Evolutionary conservation across 53 echinoderm and acorn worm species (phyloP).

Genomic region (Paelopatides confundens): DNA sequence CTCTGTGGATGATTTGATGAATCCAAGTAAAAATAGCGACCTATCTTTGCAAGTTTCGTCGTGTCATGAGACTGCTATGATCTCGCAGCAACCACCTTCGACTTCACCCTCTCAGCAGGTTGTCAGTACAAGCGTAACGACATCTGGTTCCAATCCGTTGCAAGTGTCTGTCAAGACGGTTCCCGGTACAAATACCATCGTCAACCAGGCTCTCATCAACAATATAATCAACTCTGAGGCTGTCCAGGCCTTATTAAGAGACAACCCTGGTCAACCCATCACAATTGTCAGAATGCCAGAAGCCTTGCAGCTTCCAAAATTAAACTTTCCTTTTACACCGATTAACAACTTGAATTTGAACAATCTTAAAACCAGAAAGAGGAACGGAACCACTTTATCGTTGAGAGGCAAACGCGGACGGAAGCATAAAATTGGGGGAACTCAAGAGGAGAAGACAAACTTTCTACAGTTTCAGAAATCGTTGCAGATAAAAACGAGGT

Average conservation of each 20-base stretch:
- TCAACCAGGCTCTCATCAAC: constrained; percentile 80
- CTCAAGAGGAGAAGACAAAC: constrained; percentile 44
- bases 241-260: constrained; percentile 81
- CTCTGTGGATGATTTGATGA: not conserved
- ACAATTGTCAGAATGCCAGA: constrained; percentile 96
- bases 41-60: not conserved
- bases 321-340: constrained; percentile 10
- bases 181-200: constrained; percentile 75
- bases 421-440: not conserved
- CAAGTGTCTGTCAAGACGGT: constrained; percentile 82
- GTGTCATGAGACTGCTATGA: not conserved
- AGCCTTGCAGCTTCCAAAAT: constrained; percentile 27
- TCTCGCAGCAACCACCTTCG: not conserved
- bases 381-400: not conserved
- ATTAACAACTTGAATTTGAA: constrained; percentile 13
- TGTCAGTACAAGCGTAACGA: constrained; percentile 22
- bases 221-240: constrained; percentile 90
- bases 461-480: constrained; percentile 33
- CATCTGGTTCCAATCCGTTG: constrained; percentile 65
- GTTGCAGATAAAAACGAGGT: constrained; percentile 70
- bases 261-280: constrained; percentile 94
- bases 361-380: not conserved
- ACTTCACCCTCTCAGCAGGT: not conserved
- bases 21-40: not conserved
- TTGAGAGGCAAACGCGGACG: constrained; percentile 54